Evolutionary conservation across 2,888 invertebrate genomes (phyloP), one percentile per base, ranked within the genome.

Genomic region (Calameuta pallipes): DNA sequence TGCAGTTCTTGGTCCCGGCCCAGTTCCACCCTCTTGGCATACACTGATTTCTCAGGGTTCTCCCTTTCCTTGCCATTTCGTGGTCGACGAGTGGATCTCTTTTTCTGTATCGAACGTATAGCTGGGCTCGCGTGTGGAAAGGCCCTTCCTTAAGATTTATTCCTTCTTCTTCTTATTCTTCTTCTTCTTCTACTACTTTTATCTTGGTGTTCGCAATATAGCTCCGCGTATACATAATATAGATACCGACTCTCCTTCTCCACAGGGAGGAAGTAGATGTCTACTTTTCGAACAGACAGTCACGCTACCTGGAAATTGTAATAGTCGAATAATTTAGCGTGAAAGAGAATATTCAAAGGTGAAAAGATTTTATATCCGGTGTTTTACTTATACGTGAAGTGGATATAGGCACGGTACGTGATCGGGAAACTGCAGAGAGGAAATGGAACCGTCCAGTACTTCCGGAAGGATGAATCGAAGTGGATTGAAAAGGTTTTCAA

Each of bases 11-110:
- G 33, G 31, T 33, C 56, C 56, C 23, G 56, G 15, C 23, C 56
- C 56, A 56, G 23, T 56, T 56, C 9, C 23, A 56, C 56, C 71
- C 71, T 71, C 71, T 71, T 71, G 71, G 71, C 71, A 9, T 23
- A 71, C 71, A 71, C 71, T 71, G 71, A 71, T 71, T 71, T 12
- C 31, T 71, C 56, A 56, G 56, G 56, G 23, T 23, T 56, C 56
- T 56, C 23, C 56, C 56, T 56, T 56, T 56, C 56, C 23, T 23
- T 56, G 56, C 56, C 56, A 23, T 56, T 56, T 56, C 23, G 56
- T 23, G 56, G 56, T 56, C 56, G 56, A 56, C 56, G 56, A 56
- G 56, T 56, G 56, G 23, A 56, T 56, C 56, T 56, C 56, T 56
- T 56, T 23, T 56, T 56, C 56, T 56, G 4, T 56, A 56, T 56